Evolutionary conservation across 2,113 vertebrate species (phyloP), one percentile per base, ranked within the genome.

Genomic region (Gymnarchus niloticus): DNA sequence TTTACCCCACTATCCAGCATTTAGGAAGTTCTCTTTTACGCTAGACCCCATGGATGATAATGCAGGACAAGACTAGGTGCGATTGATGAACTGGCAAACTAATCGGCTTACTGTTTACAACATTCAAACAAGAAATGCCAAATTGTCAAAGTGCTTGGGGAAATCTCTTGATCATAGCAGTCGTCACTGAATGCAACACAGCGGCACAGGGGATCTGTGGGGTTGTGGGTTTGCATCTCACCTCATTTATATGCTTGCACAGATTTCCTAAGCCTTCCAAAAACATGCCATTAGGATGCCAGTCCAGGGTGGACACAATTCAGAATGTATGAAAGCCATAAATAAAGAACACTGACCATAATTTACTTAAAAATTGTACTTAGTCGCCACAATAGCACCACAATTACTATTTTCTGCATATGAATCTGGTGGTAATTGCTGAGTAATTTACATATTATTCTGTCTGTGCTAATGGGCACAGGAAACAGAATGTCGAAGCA

Each of bases 321-420:
- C 54, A 44, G 77, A 51, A 85, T 76, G 76, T 85, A 56, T 37
- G 51, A 85, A 52, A 28, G 9, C 69, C 52, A 37, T 41, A 21
- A 85, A 52, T 28, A 57, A 77, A 80, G 52, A 51, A 86, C 28
- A 10, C 65, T 23, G 28, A 73, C 81, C 9, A 0, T 78, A 86
- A 83, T 59, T 83, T 54, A 77, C 57, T 48, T 41, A n/a, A 28
- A 76, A 52, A 61, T 86, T 57, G 46, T 83, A 19, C 48, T 81
- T 49, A 49, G 49, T 85, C 73, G 28, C 9, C 14, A n/a, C n/a
- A 73, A 48, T 12, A 65, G n/a, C n/a, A n/a, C n/a, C n/a, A n/a
- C 83, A 86, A 85, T 86, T 54, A 85, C 84, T 80, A 80, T 77
- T 82, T 65, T 87, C 52, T n/a, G 23, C 54, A 82, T 81, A 87